Evolutionary conservation across 1,140 invertebrate genomes (phyloP), one percentile per base, ranked within the genome.

Genomic region (Brachionus paranguensis): DNA sequence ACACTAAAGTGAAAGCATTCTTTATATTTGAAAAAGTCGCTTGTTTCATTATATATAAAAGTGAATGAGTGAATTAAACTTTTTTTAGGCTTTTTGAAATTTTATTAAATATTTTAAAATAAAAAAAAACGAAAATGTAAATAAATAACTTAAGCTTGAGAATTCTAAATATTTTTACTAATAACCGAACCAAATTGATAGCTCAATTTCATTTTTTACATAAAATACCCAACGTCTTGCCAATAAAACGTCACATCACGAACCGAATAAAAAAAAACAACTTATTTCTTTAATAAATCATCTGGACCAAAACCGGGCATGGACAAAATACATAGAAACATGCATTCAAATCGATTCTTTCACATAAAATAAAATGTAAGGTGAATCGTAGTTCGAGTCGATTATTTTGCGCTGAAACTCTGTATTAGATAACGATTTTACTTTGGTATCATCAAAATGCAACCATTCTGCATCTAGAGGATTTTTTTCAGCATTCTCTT

Each of bases 331-430:
- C 17, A 60, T 10, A 24, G 53, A 60, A 20, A 24, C 53, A 60
- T 60, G 20, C 53, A 20, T 60, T 68, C 33, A 74, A 74, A 45
- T 24, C 47, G 20, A 76, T 24, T 76, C 72, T 76, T 47, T 76
- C 20, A 76, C 43, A 50, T 76, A 76, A 27, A 76, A 76, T 27
- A 76, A 17, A 50, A 76, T 76, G 27, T 76, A 76, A 8, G 72
- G 72, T 76, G 72, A 76, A 29, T 76, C 72, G 72, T 76, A 76
- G 43, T 76, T 76, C 14, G 72, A 76, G 20, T 76, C 72, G 11
- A 76, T 33, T 76, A 76, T 76, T 76, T 76, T 76, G 43, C 72
- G 72, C 27, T 76, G 72, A 76, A 76, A 76, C 12, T 76, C 72
- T n/a, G 43, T 76, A 37, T 76, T 76, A 27, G 72, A 50, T n/a